phyloP scores from a whole-genome alignment of 1,140 invertebrate species.

The Cotesia chilonis region DNA sequence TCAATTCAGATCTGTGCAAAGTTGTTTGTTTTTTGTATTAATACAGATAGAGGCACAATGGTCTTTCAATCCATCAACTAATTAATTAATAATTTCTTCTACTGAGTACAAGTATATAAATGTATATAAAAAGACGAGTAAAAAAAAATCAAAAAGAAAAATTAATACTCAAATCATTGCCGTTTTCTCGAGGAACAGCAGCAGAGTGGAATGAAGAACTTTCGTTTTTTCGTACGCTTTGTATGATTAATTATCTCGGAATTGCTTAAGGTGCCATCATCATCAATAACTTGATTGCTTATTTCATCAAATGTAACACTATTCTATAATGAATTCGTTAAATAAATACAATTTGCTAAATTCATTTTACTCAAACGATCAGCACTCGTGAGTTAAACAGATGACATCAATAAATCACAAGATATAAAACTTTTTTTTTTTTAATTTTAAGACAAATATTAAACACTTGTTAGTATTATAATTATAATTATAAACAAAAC shows the following conservation, averaged over 20 bases:
- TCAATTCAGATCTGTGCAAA: slow-evolving; percentile 2
- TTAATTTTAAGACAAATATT: background rate
- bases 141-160: background rate
- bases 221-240: slow-evolving; percentile 50
- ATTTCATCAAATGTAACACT: slow-evolving; percentile 59
- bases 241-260: slow-evolving; percentile 46
- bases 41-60: slow-evolving; percentile 11
- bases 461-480: slow-evolving; percentile 6
- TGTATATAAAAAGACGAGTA: background rate
- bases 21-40: background rate
- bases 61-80: background rate
- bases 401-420: background rate
- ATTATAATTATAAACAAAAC: slow-evolving; percentile 1
- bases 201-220: slow-evolving; percentile 55
- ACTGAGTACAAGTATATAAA: background rate
- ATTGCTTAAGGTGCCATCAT: slow-evolving; percentile 50
- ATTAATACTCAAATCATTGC: slow-evolving; percentile 15
- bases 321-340: slow-evolving; percentile 61
- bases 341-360: slow-evolving; percentile 38
- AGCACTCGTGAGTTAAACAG: slow-evolving; percentile 1
- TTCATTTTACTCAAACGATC: background rate
- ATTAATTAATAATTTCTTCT: background rate
- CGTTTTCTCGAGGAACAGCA: slow-evolving; percentile 53
- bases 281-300: slow-evolving; percentile 56
- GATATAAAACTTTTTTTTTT: slow-evolving; percentile 8